Base-by-base conservation (phyloP, 2,113 vertebrate genomes). In the Zonotrichia leucophrys region DNA sequence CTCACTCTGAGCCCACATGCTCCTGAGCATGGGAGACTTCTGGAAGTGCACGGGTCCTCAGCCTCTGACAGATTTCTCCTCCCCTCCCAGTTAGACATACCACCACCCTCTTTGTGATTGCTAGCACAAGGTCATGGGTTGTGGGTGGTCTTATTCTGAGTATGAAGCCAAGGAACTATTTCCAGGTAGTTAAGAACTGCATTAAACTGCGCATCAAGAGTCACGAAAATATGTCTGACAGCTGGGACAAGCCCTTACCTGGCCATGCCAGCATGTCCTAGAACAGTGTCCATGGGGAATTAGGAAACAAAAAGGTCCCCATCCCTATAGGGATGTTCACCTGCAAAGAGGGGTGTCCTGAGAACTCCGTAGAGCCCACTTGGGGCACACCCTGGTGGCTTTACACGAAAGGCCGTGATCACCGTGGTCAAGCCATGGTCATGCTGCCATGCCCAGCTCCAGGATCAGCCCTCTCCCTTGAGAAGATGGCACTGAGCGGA, bases 1-100 rank as follows among this genome's bases (percentile, higher is more conserved):
- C 16, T 23, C 1, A 3, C 7, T 70, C 27, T 37, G 25, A 55
- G 30, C 44, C 49, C 14, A 0, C 0, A 0, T 63, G 73, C 89
- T 78, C 27, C 56, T 59, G 67, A 62, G 67, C 72, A 35, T 0
- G 0, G 31, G 58, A 89, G 59, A 53, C 35, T 92, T 84, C 69
- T 90, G 75, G 39, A 92, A 59, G 33, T 6, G 0, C 28, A 15
- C 39, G 2, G 7, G n/a, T 83, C 46, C 50, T 50, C 80, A 70
- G 49, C 44, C 27, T 59, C 60, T 20, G 24, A 11, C 30, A 66
- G 52, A 25, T 47, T n/a, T 41, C 42, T 78, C 37, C 44, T 52
- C 15, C 22, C 59, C 22, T 67, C 63, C 49, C 30, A 55, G 13
- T 44, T 66, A 39, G 68, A 41, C 16, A 5, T 55, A 58, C 66